Base-by-base conservation (phyloP, 1,140 invertebrate genomes). In the Cyclargus thomasi region DNA sequence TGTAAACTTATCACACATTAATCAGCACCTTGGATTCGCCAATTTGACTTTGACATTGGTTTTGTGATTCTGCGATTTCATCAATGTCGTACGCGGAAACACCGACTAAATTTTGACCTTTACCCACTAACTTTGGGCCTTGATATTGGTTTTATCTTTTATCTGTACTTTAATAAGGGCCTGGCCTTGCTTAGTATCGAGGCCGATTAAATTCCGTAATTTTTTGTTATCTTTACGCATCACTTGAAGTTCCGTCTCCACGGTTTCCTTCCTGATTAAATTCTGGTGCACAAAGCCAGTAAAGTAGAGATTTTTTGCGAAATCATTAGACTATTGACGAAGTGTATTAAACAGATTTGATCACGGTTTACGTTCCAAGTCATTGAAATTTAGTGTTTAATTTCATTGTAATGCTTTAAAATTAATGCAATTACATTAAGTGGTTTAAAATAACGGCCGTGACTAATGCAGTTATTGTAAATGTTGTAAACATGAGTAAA, bases 81-180 rank as follows among this genome's bases (percentile, higher is more conserved):
- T 35, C 77, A 80, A 80, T 81, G 78, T 70, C 74, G 73, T 35
- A 68, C 65, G 66, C 39, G 22, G 76, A 80, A 83, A 84, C 82
- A 86, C 68, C 67, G 69, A 75, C 67, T 63, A 65, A 74, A 76
- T 81, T 79, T 80, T 83, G 81, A 88, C 82, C 85, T 88, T 87
- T 87, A 85, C 81, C 82, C 81, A 81, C 73, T 80, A 77, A 75
- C 72, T 81, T 76, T 62, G 69, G 53, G 62, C 29, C 36, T 35
- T 47, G 59, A 73, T 74, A 76, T 76, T 74, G 63, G 79, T 78
- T 73, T 77, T 72, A 68, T 57, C 64, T 71, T 83, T 82, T 82
- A 81, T 85, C 81, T 73, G 72, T 71, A 69, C 76, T 53, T 57
- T 72, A 79, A 85, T 88, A 82, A 87, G 86, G 83, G 86, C 81